Conservation (phyloP, 2,113 vertebrate species). For the Baryphthengus martii region DNA sequence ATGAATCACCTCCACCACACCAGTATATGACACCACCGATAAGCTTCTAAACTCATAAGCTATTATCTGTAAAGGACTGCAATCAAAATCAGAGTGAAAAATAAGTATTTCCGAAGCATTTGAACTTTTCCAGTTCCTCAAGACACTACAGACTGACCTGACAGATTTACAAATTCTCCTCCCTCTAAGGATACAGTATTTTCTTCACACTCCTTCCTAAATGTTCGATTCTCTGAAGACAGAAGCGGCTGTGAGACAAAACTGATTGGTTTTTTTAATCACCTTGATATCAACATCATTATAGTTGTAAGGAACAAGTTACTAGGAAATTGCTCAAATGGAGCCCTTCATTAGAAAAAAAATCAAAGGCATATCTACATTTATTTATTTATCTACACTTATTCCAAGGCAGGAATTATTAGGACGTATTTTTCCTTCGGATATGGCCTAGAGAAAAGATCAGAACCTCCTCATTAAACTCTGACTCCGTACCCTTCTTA, state of each 20-base stretch:
- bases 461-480: not conserved
- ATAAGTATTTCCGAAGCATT: not conserved
- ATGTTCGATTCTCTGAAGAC: not conserved
- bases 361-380: not conserved
- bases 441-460: not conserved
- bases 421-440: not conserved
- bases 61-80: not conserved
- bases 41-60: not conserved
- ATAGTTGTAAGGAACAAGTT: not conserved
- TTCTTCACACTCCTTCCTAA: not conserved
- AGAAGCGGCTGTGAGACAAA: not conserved
- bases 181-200: not conserved
- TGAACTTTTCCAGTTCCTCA: not conserved
- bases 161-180: not conserved
- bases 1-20: not conserved
- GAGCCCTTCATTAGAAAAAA: not conserved
- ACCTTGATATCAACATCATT: not conserved
- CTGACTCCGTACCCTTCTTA: not conserved
- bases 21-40: not conserved
- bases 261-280: not conserved
- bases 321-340: not conserved
- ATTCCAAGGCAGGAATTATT: not conserved
- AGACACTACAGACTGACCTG: not conserved
- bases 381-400: not conserved
- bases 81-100: not conserved